Conservation (phyloP, 2,888 invertebrate genomes). For the Urechis unicinctus region DNA sequence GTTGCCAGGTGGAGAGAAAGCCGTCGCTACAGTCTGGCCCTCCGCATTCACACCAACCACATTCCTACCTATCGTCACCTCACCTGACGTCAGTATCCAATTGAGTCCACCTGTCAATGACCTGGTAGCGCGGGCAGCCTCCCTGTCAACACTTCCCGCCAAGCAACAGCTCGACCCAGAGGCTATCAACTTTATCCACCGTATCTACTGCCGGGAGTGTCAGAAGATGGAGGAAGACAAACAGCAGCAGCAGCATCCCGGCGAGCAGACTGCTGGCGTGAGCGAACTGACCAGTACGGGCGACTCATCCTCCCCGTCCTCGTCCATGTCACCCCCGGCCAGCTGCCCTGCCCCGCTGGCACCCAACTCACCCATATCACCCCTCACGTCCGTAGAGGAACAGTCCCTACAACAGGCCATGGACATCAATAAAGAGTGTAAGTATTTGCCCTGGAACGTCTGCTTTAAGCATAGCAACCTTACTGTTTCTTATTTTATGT, state of each 20-base stretch:
- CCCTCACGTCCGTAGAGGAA: slow-evolving; percentile 89
- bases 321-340: slow-evolving; percentile 4
- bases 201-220: slow-evolving; percentile 23
- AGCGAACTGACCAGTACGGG: no score
- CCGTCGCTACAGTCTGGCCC: no score
- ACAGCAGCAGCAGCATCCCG: slow-evolving; percentile 8
- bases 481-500: no score
- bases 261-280: neutral
- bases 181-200: slow-evolving; percentile 20
- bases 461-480: no score
- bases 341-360: slow-evolving; percentile 4
- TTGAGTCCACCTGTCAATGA: no score
- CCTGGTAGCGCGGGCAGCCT: no score
- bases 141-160: no score
- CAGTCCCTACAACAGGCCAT: slow-evolving; percentile 86
- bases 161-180: slow-evolving; percentile 11
- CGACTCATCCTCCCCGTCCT: neutral
- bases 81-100: no score
- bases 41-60: no score
- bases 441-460: no score
- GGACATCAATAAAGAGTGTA: slow-evolving; percentile 97
- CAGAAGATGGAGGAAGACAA: slow-evolving; percentile 16
- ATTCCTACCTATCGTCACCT: no score
- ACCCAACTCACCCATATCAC: slow-evolving; percentile 22
- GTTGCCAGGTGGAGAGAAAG: no score